Conservation (phyloP, 2,888 invertebrate genomes). For the Lasioglossum malachurum region DNA sequence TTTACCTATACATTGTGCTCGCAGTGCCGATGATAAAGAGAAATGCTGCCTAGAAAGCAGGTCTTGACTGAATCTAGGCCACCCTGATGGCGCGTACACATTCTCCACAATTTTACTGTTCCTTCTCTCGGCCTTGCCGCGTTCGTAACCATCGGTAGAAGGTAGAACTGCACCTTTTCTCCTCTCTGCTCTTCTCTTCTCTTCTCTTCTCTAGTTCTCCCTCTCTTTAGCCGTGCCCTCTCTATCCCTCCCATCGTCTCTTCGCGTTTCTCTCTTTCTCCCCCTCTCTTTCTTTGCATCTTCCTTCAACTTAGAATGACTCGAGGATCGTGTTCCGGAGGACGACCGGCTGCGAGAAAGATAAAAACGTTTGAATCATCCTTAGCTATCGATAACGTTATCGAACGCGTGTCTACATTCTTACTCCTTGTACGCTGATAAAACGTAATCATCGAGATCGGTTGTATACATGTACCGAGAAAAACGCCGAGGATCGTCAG, state of each 20-base stretch:
- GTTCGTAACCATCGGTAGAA: slow-evolving; percentile 63
- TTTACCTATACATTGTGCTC: slow-evolving; percentile 73
- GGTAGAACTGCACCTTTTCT: slow-evolving; percentile 63
- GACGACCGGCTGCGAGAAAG: slow-evolving; percentile 54
- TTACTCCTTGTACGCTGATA: neutral
- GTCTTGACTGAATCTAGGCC: slow-evolving; percentile 84
- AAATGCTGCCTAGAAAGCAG: slow-evolving; percentile 85
- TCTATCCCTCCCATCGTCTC: slow-evolving; percentile 44
- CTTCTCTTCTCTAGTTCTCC: slow-evolving; percentile 43
- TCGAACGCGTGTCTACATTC: neutral
- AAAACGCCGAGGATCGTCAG: neutral
- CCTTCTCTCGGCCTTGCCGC: slow-evolving; percentile 79
- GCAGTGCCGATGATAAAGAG: slow-evolving; percentile 83
- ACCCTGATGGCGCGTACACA: slow-evolving; percentile 82
- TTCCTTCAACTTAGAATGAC: slow-evolving; percentile 52
- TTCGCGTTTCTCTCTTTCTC: slow-evolving; percentile 25
- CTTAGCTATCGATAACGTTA: slow-evolving; percentile 12
- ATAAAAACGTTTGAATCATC: slow-evolving; percentile 40
- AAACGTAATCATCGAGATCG: neutral
- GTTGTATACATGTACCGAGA: neutral
- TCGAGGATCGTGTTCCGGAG: slow-evolving; percentile 69
- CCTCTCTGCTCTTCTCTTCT: slow-evolving; percentile 56
- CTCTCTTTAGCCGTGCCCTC: slow-evolving; percentile 25
- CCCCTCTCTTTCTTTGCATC: slow-evolving; percentile 39
- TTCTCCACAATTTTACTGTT: slow-evolving; percentile 84